phyloP scores from a whole-genome alignment of 2,888 invertebrate genomes.

The Aphodius granarius region DNA sequence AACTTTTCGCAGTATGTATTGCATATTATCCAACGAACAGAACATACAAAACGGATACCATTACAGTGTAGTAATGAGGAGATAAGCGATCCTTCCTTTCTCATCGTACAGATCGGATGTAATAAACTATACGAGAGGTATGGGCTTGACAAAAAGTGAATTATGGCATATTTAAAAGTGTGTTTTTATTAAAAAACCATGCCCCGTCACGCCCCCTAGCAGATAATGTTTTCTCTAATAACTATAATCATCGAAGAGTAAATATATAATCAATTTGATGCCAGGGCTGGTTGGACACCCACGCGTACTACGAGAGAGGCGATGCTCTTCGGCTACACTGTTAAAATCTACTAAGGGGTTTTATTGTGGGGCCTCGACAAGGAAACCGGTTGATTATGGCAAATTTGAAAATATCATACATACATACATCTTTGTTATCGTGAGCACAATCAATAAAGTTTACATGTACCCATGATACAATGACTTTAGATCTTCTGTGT shows the following conservation, averaged over 20 bases:
- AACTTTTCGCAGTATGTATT: background rate
- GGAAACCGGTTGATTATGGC: background rate
- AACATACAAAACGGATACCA: background rate
- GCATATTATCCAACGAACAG: background rate
- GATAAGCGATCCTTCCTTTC: background rate
- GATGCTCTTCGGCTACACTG: conserved; percentile 9
- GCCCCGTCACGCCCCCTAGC: conserved; percentile 50
- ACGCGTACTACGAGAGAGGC: conserved; percentile 32
- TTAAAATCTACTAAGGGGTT: conserved; percentile 7
- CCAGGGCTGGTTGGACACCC: conserved; percentile 51
- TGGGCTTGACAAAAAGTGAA: conserved; percentile 27
- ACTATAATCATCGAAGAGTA: conserved; percentile 55
- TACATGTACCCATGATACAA: too few species aligned
- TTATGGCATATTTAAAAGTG: conserved; percentile 45
- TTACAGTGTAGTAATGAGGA: background rate
- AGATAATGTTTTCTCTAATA: conserved; percentile 56
- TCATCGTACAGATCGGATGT: background rate
- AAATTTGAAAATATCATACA: too few species aligned
- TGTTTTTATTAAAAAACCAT: conserved; percentile 47
- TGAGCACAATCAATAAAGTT: too few species aligned
- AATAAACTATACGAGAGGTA: background rate
- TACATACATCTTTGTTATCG: too few species aligned
- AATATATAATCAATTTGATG: conserved; percentile 57
- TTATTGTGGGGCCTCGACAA: background rate
- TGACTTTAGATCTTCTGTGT: too few species aligned